A percentile compares a stretch with the other conserved stretches of the same genome.
phyloP scores from a whole-genome alignment of 1,140 invertebrate genomes.

The Papilio machaon region DNA sequence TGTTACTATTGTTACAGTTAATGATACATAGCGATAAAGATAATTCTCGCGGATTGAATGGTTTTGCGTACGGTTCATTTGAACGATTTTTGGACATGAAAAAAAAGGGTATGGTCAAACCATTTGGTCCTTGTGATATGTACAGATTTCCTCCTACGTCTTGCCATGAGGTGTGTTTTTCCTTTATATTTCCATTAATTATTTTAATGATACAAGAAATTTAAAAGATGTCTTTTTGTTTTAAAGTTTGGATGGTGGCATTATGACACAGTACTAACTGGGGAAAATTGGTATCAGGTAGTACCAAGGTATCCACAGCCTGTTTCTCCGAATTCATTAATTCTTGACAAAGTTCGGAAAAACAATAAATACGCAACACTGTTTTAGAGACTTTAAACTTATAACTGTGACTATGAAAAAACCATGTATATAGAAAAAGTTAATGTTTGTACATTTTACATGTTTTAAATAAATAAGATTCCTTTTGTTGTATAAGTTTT shows the following conservation, averaged over 20 bases:
- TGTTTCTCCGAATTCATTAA: slow-evolving; percentile 62
- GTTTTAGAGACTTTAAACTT: slow-evolving; percentile 51
- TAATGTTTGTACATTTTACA: background rate
- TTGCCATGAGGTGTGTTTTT: slow-evolving; percentile 58
- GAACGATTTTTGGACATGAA: slow-evolving; percentile 72
- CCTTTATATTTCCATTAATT: slow-evolving; percentile 8
- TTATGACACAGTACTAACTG: slow-evolving; percentile 57
- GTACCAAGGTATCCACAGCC: slow-evolving; percentile 65
- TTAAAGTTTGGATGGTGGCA: slow-evolving; percentile 71
- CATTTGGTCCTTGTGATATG: slow-evolving; percentile 68
- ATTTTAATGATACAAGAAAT: too few species aligned
- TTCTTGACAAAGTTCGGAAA: slow-evolving; percentile 68
- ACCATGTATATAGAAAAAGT: background rate
- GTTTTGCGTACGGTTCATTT: slow-evolving; percentile 71
- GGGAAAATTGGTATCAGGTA: slow-evolving; percentile 60
- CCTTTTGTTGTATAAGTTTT: background rate
- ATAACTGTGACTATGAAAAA: background rate
- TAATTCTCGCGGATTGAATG: slow-evolving; percentile 61
- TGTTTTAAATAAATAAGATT: background rate
- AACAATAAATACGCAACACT: slow-evolving; percentile 76
- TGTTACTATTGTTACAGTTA: background rate
- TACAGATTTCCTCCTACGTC: slow-evolving; percentile 62
- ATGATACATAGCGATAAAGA: slow-evolving; percentile 64
- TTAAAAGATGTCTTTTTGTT: slow-evolving; percentile 1
- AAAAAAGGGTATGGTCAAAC: slow-evolving; percentile 71